Conservation (phyloP, 2,888 invertebrate genomes). For the Thecocarcelia acutangulata region DNA sequence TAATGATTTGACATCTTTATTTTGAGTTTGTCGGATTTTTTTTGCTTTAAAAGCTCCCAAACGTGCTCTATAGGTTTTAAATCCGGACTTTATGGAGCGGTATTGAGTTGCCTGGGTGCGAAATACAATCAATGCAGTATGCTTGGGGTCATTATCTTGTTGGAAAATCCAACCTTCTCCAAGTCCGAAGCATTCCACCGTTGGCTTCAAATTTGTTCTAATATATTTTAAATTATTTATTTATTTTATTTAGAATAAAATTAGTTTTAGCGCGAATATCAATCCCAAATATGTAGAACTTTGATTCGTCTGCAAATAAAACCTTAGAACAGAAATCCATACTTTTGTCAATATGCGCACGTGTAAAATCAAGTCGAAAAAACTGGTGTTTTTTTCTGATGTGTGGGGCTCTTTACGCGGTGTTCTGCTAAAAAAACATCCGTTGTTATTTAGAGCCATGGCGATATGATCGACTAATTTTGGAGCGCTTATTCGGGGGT, state of each 20-base stretch:
- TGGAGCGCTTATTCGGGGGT: constrained; percentile 15
- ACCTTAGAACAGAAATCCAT: constrained; percentile 72
- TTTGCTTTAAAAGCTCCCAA: constrained; percentile 27
- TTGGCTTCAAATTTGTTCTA: background rate
- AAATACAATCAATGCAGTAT: constrained; percentile 42
- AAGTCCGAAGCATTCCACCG: constrained; percentile 31
- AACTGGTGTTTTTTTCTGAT: constrained; percentile 43
- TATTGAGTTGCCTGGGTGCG: constrained; percentile 37
- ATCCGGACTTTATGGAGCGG: constrained; percentile 20
- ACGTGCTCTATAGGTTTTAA: constrained; percentile 41
- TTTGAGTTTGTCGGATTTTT: constrained; percentile 7
- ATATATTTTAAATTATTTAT: too few relatives aligned
- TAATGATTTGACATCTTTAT: constrained; percentile 16
- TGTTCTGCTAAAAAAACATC: constrained; percentile 14
- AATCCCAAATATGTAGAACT: constrained; percentile 67
- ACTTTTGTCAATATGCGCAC: constrained; percentile 62
- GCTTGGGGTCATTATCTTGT: constrained; percentile 49
- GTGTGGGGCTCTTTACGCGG: background rate
- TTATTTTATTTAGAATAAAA: too few relatives aligned
- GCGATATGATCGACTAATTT: constrained; percentile 30
- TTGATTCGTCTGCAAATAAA: constrained; percentile 73
- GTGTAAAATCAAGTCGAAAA: constrained; percentile 57
- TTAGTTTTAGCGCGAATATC: too few relatives aligned
- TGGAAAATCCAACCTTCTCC: constrained; percentile 46
- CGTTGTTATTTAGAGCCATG: constrained; percentile 24